These are phyloP conservation scores for Perca fluviatilis DNA, from an alignment of 2,113 vertebrate genomes.

Conservation along the genomic window DNA sequence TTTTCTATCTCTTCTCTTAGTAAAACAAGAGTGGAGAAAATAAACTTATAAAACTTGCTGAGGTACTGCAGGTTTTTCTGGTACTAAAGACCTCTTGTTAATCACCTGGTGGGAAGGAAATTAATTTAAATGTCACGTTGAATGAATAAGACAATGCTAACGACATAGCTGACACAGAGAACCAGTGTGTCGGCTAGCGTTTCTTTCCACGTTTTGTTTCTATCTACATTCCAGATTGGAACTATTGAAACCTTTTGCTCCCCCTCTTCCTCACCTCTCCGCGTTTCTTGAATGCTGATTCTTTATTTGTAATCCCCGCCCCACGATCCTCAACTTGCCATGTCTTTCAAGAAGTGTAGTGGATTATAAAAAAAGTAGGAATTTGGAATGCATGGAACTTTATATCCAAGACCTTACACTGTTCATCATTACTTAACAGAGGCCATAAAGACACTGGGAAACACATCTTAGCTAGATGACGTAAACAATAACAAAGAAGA, in stretches of 20 bases:
- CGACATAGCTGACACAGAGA: slow-evolving; percentile 17
- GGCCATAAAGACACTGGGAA: slow-evolving; percentile 91
- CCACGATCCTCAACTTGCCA: slow-evolving; percentile 65
- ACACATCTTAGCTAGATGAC: slow-evolving; percentile 46
- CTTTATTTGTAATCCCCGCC: slow-evolving; percentile 46
- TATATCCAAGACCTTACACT: slow-evolving; percentile 97
- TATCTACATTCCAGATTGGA: slow-evolving; percentile 88
- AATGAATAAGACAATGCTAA: slow-evolving; percentile 53
- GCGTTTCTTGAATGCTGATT: slow-evolving; percentile 76
- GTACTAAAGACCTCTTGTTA: slow-evolving; percentile 69
- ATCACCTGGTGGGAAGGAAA: slow-evolving; percentile 18
- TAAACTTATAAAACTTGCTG: slow-evolving; percentile 14
- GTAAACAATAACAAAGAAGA: slow-evolving; percentile 47
- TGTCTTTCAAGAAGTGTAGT: slow-evolving; percentile 79
- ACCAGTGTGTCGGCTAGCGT: slow-evolving; percentile 23
- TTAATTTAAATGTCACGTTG: slow-evolving; percentile 39
- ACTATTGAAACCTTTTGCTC: slow-evolving; percentile 63
- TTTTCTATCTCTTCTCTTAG: slow-evolving; percentile 69
- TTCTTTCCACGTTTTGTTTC: slow-evolving; percentile 73
- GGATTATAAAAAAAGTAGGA: slow-evolving; percentile 57
- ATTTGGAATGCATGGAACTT: slow-evolving; percentile 85
- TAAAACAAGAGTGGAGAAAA: slow-evolving; percentile 32
- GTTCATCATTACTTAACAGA: slow-evolving; percentile 90
- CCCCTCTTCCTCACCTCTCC: slow-evolving; percentile 64
- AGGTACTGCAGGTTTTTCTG: slow-evolving; percentile 83